These are phyloP conservation scores for Speoplatyrhinus poulsoni DNA, from an alignment of 2,113 vertebrate genomes.

Conservation along the genomic window DNA sequence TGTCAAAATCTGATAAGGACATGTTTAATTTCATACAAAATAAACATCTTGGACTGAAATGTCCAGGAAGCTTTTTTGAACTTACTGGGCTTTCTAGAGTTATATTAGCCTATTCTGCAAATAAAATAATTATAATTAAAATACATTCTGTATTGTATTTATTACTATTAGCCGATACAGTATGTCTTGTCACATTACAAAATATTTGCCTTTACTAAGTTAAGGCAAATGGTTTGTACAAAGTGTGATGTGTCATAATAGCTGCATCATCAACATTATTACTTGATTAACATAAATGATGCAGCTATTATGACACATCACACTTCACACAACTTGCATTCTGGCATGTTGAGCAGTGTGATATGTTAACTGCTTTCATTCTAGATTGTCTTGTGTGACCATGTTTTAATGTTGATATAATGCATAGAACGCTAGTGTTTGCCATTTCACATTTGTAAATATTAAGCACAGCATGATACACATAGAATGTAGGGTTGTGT, in stretches of 20 bases:
- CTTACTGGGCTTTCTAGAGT: slow-evolving; percentile 51
- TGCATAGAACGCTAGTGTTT: background rate
- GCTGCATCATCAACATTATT: too few species aligned
- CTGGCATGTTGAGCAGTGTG: background rate
- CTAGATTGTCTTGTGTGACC: background rate
- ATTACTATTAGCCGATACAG: background rate
- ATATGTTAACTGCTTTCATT: background rate
- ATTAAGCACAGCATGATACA: too few species aligned
- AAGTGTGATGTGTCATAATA: too few species aligned
- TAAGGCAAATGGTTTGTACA: too few species aligned
- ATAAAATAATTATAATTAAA: slow-evolving; percentile 68
- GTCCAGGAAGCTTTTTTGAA: slow-evolving; percentile 59
- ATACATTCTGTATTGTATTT: slow-evolving; percentile 55
- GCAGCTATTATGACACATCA: too few species aligned
- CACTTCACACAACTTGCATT: background rate
- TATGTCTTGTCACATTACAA: background rate
- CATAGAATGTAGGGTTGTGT: too few species aligned
- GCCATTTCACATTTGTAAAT: too few species aligned
- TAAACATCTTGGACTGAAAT: slow-evolving; percentile 57
- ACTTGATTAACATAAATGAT: background rate
- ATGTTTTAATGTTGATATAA: background rate
- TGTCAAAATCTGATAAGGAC: slow-evolving; percentile 50
- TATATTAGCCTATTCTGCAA: slow-evolving; percentile 53
- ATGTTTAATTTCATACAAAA: slow-evolving; percentile 70
- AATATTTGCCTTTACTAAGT: background rate